Conservation (phyloP, 2,113 vertebrate species). For the Ochotona princeps region DNA sequence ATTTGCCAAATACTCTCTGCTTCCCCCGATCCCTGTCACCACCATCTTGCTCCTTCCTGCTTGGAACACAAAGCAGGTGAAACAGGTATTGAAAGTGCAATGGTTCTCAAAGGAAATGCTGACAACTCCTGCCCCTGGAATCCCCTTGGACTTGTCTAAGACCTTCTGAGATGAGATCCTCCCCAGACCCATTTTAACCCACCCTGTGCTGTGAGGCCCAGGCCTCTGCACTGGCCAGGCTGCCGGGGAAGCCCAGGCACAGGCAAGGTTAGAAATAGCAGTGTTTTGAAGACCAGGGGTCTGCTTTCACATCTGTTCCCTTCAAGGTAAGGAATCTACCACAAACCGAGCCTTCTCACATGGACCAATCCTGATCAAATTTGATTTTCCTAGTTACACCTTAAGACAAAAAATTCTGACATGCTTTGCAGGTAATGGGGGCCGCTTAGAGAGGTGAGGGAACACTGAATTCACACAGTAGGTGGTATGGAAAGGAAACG, state of each 20-base stretch:
- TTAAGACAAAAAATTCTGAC: not conserved
- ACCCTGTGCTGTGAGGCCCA: not conserved
- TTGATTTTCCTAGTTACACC: not conserved
- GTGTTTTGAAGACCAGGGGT: fast-evolving
- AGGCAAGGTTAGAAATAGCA: not conserved
- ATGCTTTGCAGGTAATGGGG: too few species aligned
- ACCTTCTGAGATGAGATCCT: fast-evolving
- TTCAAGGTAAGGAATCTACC: not conserved
- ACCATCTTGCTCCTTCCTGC: not conserved
- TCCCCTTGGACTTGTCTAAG: not conserved
- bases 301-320: not conserved
- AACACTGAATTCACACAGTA: not conserved
- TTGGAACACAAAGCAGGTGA: fast-evolving
- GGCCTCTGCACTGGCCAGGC: fast-evolving
- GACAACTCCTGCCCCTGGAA: fast-evolving
- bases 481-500: not conserved
- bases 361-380: fast-evolving
- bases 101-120: not conserved
- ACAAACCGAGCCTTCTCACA: fast-evolving
- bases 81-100: fast-evolving
- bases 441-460: not conserved
- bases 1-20: not conserved
- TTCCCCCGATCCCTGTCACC: fast-evolving
- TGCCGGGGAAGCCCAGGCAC: not conserved
- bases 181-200: too few species aligned